Base-by-base conservation (phyloP, 92 coral and sea anemone genomes). In the Galaxea fascicularis region DNA sequence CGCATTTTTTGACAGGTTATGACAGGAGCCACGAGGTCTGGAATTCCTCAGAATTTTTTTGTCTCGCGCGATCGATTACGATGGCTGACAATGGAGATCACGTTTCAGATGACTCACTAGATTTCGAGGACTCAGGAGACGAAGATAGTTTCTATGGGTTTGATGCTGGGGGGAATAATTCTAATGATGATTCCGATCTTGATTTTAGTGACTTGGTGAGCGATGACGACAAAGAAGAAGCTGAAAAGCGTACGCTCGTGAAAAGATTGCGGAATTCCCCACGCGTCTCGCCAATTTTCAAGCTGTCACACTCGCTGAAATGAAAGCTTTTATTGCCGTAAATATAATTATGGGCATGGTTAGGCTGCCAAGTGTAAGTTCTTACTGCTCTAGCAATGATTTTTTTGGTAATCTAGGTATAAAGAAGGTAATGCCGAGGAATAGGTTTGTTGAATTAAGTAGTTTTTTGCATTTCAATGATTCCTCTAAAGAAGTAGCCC, bases 281-380 rank as follows among this genome's bases (percentile, higher is more conserved):
- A 13, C 51, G 27, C 66, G 66, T 8, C 29, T 60, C 24, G 27
- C 66, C 7, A 18, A 24, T 60, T 60, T 60, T 8, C 66, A 24
- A 17, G 10, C 10, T 6, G 29, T 60, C 6, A 60, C 26, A 8
- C 66, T n/a, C 73, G 51, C 39, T 10, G 93, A 89, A 57, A 30
- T 89, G 66, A 85, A 90, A 71, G 90, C 88, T 17, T 80, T 65
- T 80, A 51, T 89, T 54, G 90, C 83, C 6, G 74, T 90, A 31
- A 51, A 76, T 27, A 86, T 90, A 53, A 74, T 86, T 57, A 90
- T 90, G 93, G 93, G 90, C 44, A 86, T 90, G 10, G 53, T 17
- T 63, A 65, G 56, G 22, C 78, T 89, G 12, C 92, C 89, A 0
- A 84, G 30, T 41, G 17, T 72, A 17, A 80, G 80, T 9, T 29